Base-by-base conservation (phyloP, 2,888 invertebrate species). In the Ditylenchus weischeri region DNA sequence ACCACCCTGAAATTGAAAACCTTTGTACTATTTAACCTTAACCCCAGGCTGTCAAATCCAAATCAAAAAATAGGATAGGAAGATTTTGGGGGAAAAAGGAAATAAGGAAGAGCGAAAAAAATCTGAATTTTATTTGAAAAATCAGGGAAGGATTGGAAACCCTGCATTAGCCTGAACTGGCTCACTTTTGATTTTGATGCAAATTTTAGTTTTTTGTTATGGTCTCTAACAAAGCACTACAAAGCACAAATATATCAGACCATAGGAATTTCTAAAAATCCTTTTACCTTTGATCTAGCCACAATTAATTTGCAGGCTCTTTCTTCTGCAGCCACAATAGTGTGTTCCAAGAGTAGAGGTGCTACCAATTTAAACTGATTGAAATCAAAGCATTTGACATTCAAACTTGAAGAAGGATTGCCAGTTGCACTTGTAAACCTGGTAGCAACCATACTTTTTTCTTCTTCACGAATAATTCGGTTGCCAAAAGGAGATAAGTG, bases 251-350 rank as follows among this genome's bases (percentile, higher is more conserved):
- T 19, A 35, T 4, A 35, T 59, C n/a, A 29, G 59, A 15, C 2
- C 11, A 36, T 21, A 15, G n/a, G 10, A 65, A n/a, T 47, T 43
- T 43, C 8, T 18, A 65, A n/a, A 47, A 38, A 57, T 19, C 47
- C 38, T 29, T 29, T 29, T 0, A 88, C 86, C 62, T 76, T 78
- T n/a, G 72, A 75, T 62, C 76, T 66, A 11, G 79, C 75, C 21
- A 70, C 72, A 13, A 80, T 65, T 7, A 77, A 87, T 84, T 91
- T 91, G 67, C 92, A 92, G 85, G 92, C 89, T 73, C 93, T 87
- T 83, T 95, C 93, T 84, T 93, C 92, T 76, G 92, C 91, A 83
- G 90, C 91, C 85, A 93, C 91, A 83, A 91, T 92, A 57, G 93
- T 88, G n/a, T 90, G 89, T 51, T 88, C 87, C 60, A 93, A 86